Evolutionary conservation across 2,113 vertebrate species (phyloP), one percentile per base, ranked within the genome.

Genomic region (Haliaeetus leucogaster): DNA sequence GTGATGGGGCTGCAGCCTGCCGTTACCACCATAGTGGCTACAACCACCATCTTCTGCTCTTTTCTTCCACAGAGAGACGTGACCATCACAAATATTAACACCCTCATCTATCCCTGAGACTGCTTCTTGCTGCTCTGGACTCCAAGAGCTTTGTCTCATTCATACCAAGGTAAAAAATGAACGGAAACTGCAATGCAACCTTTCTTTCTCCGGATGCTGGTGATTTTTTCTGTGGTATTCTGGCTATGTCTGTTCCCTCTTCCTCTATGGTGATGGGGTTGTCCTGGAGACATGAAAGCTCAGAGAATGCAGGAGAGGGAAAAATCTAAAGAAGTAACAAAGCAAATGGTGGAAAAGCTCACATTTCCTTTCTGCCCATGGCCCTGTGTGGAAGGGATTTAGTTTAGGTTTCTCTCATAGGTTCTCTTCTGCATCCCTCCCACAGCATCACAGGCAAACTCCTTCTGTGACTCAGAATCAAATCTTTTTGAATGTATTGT

Each of bases 391-490:
- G 66, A 90, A 94, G 32, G 11, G 42, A 68, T 50, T 85, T 73
- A 65, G 73, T 70, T 79, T 38, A 53, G n/a, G 21, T 86, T 96
- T 92, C 61, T 95, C 50, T 97, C 34, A 48, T 38, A 85, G 56
- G 19, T 87, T 91, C 34, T 22, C 80, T 86, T 84, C 65, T 53
- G 25, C 74, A 76, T 93, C 25, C 45, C 78, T 95, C 93, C 93
- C 74, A 91, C 73, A 0, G 42, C 50, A 66, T 29, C 10, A 6
- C 45, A 89, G 40, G 61, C 43, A 85, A 93, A 80, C 61, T 89
- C 62, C 73, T 93, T 94, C 95, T 94, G 89, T 96, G 93, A 96
- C 94, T 96, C 93, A 95, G 79, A 97, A 82, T 76, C 91, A 84
- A 92, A 66, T 95, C 74, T 89, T 89, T 96, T 79, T 45, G 53